These are phyloP conservation scores for Montipora efflorescens DNA, from an alignment of 64 coral and sea anemone genomes.

Conservation along the genomic window DNA sequence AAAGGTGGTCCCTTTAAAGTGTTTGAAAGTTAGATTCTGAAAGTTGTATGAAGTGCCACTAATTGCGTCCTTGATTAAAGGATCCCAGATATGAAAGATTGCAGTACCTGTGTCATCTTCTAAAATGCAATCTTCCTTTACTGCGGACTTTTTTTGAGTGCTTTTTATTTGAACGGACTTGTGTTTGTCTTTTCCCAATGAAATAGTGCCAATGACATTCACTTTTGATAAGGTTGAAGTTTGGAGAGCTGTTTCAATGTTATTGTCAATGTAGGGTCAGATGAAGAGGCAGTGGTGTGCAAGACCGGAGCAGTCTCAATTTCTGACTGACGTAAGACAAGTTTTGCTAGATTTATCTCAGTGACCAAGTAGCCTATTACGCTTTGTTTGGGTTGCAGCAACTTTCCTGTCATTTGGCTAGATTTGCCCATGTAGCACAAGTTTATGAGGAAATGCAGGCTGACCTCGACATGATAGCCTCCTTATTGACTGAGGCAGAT, in stretches of 20 bases:
- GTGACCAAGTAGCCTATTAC: conserved; percentile 34
- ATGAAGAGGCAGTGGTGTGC: not conserved
- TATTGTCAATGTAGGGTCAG: not conserved
- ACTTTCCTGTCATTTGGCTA: conserved; percentile 55
- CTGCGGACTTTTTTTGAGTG: conserved; percentile 14
- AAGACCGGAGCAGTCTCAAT: not conserved
- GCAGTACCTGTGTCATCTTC: conserved; percentile 30
- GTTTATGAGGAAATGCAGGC: conserved; percentile 44
- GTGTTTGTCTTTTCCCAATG: conserved; percentile 27
- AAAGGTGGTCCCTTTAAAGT: conserved; percentile 25
- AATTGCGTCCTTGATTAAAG: conserved; percentile 2
- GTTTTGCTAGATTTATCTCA: conserved; percentile 52
- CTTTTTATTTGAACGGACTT: conserved; percentile 10
- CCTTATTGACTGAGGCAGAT: conserved; percentile 37
- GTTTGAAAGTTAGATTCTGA: conserved; percentile 36
- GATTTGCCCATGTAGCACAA: conserved; percentile 32
- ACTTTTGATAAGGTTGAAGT: conserved; percentile 49
- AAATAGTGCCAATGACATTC: conserved; percentile 41
- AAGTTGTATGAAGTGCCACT: conserved; percentile 3
- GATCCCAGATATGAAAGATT: conserved; percentile 27
- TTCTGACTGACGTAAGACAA: conserved; percentile 34
- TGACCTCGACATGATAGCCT: conserved; percentile 31
- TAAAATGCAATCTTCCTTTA: conserved; percentile 42
- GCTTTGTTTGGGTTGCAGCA: conserved; percentile 49
- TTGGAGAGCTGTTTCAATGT: conserved; percentile 13